Conservation (phyloP, 1,140 invertebrate genomes). For the Hyphantria cunea region DNA sequence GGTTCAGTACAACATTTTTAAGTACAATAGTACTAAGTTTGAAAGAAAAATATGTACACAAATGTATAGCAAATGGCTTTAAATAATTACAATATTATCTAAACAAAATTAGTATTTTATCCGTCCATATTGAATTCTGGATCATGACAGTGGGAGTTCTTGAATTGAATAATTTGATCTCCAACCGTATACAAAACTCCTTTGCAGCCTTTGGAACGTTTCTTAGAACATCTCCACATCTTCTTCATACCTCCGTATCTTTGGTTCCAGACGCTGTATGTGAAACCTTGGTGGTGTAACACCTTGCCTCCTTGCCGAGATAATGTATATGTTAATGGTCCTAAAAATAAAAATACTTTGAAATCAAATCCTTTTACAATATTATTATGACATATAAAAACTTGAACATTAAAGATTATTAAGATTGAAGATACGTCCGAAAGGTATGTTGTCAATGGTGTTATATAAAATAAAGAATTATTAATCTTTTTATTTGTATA, state of each 20-base stretch:
- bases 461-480: too few species aligned
- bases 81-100: too few species aligned
- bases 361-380: too few species aligned
- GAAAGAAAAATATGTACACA: too few species aligned
- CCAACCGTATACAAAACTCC: background rate
- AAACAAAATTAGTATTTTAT: background rate
- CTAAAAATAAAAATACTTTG: background rate
- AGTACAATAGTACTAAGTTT: too few species aligned
- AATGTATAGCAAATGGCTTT: too few species aligned
- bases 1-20: too few species aligned
- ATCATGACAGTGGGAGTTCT: background rate
- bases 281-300: background rate
- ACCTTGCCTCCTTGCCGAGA: background rate
- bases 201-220: background rate
- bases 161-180: background rate
- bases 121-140: background rate
- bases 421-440: too few species aligned
- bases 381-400: too few species aligned
- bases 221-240: slow-evolving; percentile 6
- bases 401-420: too few species aligned
- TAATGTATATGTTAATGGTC: background rate
- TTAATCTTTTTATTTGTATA: too few species aligned
- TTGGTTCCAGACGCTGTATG: background rate
- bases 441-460: too few species aligned
- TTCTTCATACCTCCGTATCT: background rate